Evolutionary conservation across 2,113 vertebrate species (phyloP).

Genomic region (Bubo bubo): DNA sequence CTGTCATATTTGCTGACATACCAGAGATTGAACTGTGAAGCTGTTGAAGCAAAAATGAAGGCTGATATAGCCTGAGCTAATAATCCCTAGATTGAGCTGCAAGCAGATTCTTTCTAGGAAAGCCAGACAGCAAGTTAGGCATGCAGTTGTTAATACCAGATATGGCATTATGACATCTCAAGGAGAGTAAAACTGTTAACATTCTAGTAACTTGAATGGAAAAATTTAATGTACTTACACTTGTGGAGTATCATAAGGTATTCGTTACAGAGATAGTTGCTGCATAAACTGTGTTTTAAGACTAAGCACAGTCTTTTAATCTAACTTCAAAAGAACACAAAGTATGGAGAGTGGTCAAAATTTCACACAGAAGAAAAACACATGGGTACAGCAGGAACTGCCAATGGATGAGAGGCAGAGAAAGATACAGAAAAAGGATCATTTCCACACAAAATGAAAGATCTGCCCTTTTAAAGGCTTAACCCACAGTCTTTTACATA

Average conservation of each 20-base stretch:
- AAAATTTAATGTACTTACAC: neutral
- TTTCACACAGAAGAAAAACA: neutral
- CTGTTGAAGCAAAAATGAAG: neutral
- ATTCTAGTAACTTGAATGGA: neutral
- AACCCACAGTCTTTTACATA: too few relatives aligned
- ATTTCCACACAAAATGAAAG: neutral
- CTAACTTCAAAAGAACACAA: neutral
- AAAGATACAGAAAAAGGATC: neutral
- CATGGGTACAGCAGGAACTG: neutral
- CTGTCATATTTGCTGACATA: slow-evolving; percentile 45
- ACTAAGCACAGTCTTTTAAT: neutral
- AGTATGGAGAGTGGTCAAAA: neutral
- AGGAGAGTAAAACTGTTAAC: neutral
- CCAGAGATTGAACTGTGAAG: neutral
- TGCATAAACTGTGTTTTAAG: neutral
- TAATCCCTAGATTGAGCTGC: neutral
- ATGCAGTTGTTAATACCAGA: neutral
- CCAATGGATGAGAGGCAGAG: neutral
- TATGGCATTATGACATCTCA: neutral
- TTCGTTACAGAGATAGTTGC: neutral
- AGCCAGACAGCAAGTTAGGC: neutral
- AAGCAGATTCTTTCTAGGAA: neutral
- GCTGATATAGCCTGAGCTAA: neutral
- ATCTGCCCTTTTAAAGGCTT: neutral
- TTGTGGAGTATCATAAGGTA: neutral